Base-by-base conservation (phyloP, 2,888 invertebrate genomes). In the Trimorus sp. region DNA sequence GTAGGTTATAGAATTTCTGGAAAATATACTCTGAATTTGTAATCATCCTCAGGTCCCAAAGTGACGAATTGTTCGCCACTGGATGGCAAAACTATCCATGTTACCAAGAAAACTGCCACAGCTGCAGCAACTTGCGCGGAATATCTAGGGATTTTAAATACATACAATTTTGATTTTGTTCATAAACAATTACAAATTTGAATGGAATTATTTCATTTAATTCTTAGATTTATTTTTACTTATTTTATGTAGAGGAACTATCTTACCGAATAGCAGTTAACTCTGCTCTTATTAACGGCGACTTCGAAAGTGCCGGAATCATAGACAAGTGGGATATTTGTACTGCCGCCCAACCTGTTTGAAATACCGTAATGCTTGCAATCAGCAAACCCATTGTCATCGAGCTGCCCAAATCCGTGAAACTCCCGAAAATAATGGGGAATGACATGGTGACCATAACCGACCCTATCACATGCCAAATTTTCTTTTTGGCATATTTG, bases 311-410 rank as follows among this genome's bases (percentile, higher is more conserved):
- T 66, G 95, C 94, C 0, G 98, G 97, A 87, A 98, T 98, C 91
- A 98, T 95, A 0, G 98, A 95, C 71, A 98, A 93, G 92, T 98
- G 98, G 0, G 98, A 96, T 87, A 98, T 98, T 93, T 98, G 98
- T 1, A 97, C 97, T 7, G 96, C 93, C 0, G 98, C 98, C 98
- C 98, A 98, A 11, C 98, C 98, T 85, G 97, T 95, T 93, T 98
- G 98, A 92, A 98, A 97, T 85, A 97, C 92, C 9, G 94, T 91
- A 84, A 97, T 96, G 76, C 94, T 93, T 4, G 90, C 86, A 9
- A 93, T 89, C 37, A 89, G 49, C 11, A 81, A 53, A 12, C 85
- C 9, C 83, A 86, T 87, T 4, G 82, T 86, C 16, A 58, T 40
- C 1, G 81, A 45, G 36, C 69, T 83, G 2, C 75, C 69, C 0